These are phyloP conservation scores for Acrocyrtus sp. DNA, from an alignment of 2,888 invertebrate species.

Conservation along the genomic window DNA sequence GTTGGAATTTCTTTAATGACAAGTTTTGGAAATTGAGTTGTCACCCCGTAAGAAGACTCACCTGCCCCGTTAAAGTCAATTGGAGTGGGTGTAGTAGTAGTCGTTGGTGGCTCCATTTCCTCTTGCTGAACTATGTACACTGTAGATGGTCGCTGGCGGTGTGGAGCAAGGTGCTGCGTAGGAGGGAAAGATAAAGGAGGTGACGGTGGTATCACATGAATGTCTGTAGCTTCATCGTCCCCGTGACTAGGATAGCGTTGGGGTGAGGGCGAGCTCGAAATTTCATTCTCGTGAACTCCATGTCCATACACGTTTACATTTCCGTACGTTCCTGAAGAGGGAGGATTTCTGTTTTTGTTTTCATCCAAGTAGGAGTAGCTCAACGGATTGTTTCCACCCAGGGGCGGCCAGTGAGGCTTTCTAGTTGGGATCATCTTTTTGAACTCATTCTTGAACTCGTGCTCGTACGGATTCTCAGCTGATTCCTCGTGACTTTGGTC, in stretches of 20 bases:
- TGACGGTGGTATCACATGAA: background rate
- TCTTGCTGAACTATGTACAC: slow-evolving; percentile 59
- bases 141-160: slow-evolving; percentile 57
- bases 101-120: slow-evolving; percentile 46
- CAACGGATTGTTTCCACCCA: slow-evolving; percentile 17
- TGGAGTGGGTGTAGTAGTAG: slow-evolving; percentile 25
- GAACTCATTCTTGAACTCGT: no score
- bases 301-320: no score
- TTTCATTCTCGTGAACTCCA: slow-evolving; percentile 43
- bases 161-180: slow-evolving; percentile 52
- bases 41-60: slow-evolving; percentile 1
- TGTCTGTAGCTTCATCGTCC: no score
- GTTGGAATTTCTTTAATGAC: slow-evolving; percentile 60
- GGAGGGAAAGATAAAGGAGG: slow-evolving; percentile 43
- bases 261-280: slow-evolving; percentile 20
- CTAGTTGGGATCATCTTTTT: slow-evolving; percentile 15
- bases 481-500: slow-evolving; percentile 41
- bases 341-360: no score
- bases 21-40: slow-evolving; percentile 47
- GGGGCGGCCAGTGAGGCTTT: slow-evolving; percentile 39
- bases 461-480: slow-evolving; percentile 31
- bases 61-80: background rate
- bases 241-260: background rate
- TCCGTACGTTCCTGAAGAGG: background rate
- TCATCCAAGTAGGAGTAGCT: slow-evolving; percentile 45